Evolutionary conservation across 2,113 vertebrate species (phyloP), one percentile per base, ranked within the genome.

Genomic region (Eidolon helvum): DNA sequence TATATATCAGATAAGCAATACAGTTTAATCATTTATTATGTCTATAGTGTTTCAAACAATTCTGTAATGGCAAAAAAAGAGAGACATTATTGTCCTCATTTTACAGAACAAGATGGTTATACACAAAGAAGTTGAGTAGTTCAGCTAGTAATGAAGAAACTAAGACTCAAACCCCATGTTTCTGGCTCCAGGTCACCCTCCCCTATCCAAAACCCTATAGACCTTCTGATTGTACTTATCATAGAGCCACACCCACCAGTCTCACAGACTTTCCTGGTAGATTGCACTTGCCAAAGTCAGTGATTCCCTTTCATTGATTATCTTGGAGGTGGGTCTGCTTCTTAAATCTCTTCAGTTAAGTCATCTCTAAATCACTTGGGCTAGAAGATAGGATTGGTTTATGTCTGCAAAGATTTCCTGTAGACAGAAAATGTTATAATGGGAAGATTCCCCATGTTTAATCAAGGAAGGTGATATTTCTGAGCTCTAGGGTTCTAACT

Each of bases 381-480:
- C 33, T 72, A 19, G 33, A 90, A 96, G 96, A 97, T 95, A 97
- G 75, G 63, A 84, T 72, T 2, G 2, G 35, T 87, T 83, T 92
- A 48, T 72, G 90, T 94, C 96, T 95, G 59, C 22, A 33, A 86
- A 88, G 79, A 59, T 92, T 94, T 92, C 90, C 94, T 86, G 43
- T 45, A 96, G 79, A 88, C 83, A 96, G 63, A 57, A 96, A 96
- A 75, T 95, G 87, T 90, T 97, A 95, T 93, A 93, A 95, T 72
- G 59, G 57, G 71, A 18, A 80, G 61, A 88, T 69, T 96, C 80
- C 79, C 69, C 59, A 96, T 7, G 11, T 96, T 82, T 95, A 85
- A 92, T 94, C 85, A 96, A 85, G 43, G 59, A 84, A 95, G 82
- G 94, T 83, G 61, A 38, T 53, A 69, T 88, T 95, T 94, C 88